Conservation (phyloP, 2,888 invertebrate genomes). For the Tipula vernalis region DNA sequence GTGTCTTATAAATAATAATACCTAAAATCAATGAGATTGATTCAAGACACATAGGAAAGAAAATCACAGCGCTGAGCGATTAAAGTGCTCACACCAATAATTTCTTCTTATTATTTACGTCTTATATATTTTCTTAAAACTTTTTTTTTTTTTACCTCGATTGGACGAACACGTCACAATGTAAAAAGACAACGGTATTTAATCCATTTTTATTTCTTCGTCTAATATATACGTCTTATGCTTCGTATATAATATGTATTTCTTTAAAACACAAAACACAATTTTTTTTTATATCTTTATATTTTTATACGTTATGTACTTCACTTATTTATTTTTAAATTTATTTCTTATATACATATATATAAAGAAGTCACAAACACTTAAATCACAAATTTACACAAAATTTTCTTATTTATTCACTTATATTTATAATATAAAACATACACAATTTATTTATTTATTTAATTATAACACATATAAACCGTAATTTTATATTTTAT, state of each 20-base stretch:
- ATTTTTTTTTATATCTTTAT: background rate
- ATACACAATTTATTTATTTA: background rate
- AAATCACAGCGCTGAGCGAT: background rate
- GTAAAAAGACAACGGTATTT: slow-evolving; percentile 7
- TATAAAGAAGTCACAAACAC: background rate
- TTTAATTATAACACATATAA: background rate
- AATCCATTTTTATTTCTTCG: slow-evolving; percentile 10
- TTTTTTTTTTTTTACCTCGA: background rate
- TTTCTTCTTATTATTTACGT: background rate
- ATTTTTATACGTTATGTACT: background rate
- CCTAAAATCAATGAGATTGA: background rate
- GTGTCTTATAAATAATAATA: background rate
- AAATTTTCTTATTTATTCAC: background rate
- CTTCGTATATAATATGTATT: background rate
- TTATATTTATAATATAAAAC: background rate
- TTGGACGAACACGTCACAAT: slow-evolving; percentile 10
- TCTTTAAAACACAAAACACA: slow-evolving; percentile 6
- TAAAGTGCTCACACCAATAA: background rate
- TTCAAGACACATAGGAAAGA: background rate
- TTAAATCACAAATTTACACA: background rate
- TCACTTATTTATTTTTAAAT: background rate
- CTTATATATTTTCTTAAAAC: background rate
- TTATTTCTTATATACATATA: background rate
- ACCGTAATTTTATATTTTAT: background rate
- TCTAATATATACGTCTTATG: background rate